phyloP scores from a whole-genome alignment of 64 coral and sea anemone genomes.

The Dendrophyllia cribrosa region DNA sequence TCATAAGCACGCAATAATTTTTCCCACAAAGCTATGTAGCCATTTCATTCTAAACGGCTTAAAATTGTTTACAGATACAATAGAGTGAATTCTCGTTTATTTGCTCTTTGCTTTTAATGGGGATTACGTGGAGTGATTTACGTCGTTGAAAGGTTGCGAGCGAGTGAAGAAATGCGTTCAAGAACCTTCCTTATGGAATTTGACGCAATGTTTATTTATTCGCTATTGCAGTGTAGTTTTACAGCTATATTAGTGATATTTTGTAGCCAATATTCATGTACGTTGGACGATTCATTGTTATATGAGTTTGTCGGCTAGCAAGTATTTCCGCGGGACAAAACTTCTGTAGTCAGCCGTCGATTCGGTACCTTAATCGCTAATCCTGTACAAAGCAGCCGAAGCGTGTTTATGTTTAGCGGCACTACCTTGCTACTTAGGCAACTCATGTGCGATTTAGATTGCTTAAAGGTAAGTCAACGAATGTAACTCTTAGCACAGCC shows the following conservation, averaged over 20 bases:
- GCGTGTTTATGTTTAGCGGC: not conserved
- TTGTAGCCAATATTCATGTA: conserved; percentile 36
- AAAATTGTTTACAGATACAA: not conserved
- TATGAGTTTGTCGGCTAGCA: not conserved
- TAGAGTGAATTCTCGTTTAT: conserved; percentile 16
- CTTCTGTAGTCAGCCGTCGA: not conserved
- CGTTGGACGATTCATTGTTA: not conserved
- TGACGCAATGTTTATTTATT: conserved; percentile 27
- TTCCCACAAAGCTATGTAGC: not conserved
- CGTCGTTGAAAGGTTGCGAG: not conserved
- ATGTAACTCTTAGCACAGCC: not conserved
- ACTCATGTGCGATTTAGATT: not conserved
- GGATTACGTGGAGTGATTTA: conserved; percentile 13
- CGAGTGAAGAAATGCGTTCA: not conserved
- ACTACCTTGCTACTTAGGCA: not conserved
- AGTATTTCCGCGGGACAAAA: not conserved
- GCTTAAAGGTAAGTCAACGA: not conserved
- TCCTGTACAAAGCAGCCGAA: not conserved
- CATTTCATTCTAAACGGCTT: not conserved
- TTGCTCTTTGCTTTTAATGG: not conserved
- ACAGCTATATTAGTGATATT: not conserved
- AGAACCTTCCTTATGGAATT: not conserved
- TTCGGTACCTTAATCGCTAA: no score
- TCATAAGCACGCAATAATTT: not conserved
- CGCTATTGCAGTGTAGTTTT: not conserved